Conservation (phyloP, 1,140 invertebrate genomes). For the Geopemphigus sp. region DNA sequence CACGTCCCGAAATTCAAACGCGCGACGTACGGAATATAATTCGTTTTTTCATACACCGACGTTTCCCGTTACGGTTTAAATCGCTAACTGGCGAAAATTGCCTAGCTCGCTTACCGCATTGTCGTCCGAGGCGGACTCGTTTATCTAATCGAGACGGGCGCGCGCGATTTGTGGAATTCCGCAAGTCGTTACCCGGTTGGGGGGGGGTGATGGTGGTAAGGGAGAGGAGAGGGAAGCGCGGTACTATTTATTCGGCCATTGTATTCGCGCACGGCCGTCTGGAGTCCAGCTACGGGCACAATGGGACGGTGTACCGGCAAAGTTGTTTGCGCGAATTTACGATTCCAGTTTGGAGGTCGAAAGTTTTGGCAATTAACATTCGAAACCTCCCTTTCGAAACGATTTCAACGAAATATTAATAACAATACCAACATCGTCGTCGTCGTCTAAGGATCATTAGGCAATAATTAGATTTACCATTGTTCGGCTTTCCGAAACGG, state of each 20-base stretch:
- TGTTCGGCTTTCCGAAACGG: background rate
- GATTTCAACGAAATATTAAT: constrained; percentile 37
- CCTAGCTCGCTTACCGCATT: background rate
- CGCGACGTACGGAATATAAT: too few species aligned
- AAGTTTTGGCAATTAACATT: constrained; percentile 44
- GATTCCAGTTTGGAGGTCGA: background rate
- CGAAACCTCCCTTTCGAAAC: constrained; percentile 18
- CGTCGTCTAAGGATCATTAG: constrained; percentile 10
- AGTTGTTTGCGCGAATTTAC: constrained; percentile 36
- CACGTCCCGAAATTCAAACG: too few species aligned
- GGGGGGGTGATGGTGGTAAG: too few species aligned
- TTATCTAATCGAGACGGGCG: background rate
- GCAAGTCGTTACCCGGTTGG: constrained; percentile 23
- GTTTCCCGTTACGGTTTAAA: too few species aligned
- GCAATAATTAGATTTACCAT: constrained; percentile 14
- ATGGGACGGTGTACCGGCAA: background rate
- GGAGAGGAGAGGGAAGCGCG: too few species aligned
- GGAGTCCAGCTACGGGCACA: constrained; percentile 1
- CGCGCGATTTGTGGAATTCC: constrained; percentile 5
- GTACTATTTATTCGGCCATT: constrained; percentile 30
- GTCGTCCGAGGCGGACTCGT: background rate
- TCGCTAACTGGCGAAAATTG: background rate
- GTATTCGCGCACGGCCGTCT: constrained; percentile 19
- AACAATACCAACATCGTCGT: constrained; percentile 33
- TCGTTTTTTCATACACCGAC: too few species aligned